Percentiles rank a stretch among this genome's conserved stretches.
phyloP scores from a whole-genome alignment of 1,140 invertebrate genomes.

The Acromyrmex charruanus region DNA sequence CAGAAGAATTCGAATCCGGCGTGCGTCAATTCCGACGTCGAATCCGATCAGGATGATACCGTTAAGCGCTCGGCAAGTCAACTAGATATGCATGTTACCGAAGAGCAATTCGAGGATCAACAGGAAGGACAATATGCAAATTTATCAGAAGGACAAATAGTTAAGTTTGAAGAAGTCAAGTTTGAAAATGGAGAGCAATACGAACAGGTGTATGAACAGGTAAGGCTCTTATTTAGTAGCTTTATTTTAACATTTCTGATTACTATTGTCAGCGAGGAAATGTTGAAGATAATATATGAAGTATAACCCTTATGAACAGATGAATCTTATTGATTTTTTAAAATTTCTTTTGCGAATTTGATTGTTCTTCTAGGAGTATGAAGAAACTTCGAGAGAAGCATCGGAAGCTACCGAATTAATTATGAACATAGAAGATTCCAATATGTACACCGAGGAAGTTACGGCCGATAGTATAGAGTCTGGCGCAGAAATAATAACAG shows the following conservation, averaged over 20 bases:
- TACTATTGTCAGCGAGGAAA: background rate
- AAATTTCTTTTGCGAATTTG: constrained; percentile 15
- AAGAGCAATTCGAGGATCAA: constrained; percentile 68
- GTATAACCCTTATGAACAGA: background rate
- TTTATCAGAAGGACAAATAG: constrained; percentile 70
- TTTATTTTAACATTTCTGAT: background rate
- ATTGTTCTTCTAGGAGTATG: constrained; percentile 77
- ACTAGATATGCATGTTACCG: constrained; percentile 53
- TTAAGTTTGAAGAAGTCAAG: constrained; percentile 78
- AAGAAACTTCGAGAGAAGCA: constrained; percentile 82
- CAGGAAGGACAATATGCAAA: constrained; percentile 62
- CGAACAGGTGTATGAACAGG: constrained; percentile 80
- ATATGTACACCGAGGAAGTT: constrained; percentile 85
- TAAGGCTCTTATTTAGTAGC: constrained; percentile 38
- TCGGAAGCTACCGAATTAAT: constrained; percentile 83
- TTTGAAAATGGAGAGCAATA: constrained; percentile 79
- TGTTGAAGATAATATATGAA: background rate
- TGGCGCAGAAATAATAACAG: constrained; percentile 80
- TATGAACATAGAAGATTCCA: constrained; percentile 83
- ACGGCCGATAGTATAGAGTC: constrained; percentile 82
- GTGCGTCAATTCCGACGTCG: constrained; percentile 69
- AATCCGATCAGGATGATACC: constrained; percentile 77
- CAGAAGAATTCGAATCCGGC: constrained; percentile 29
- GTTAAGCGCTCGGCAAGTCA: constrained; percentile 17
- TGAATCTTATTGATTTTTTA: background rate